A percentile compares a stretch with the other conserved stretches of the same genome.
phyloP scores from a whole-genome alignment of 2,888 invertebrate genomes.

The Phaedon cochleariae region DNA sequence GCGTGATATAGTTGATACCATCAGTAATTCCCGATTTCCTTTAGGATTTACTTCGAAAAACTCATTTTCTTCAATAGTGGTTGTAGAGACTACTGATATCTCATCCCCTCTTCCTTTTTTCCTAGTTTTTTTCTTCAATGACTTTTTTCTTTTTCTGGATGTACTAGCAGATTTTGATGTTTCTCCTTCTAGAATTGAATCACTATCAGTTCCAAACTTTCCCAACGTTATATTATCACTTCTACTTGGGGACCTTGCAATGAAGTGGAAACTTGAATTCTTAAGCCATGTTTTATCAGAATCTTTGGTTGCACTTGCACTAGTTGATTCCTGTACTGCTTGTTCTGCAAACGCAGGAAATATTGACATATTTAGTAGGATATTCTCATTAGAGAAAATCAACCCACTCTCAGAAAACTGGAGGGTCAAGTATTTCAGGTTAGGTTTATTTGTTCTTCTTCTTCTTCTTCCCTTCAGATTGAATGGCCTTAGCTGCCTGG shows the following conservation, averaged over 20 bases:
- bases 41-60: slow-evolving; percentile 44
- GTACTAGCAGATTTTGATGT: not conserved
- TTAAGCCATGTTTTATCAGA: slow-evolving; percentile 50
- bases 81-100: not conserved
- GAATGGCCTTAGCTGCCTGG: too few relatives aligned
- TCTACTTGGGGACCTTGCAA: slow-evolving; percentile 35
- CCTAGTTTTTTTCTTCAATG: slow-evolving; percentile 48
- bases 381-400: too few relatives aligned
- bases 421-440: too few relatives aligned
- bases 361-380: too few relatives aligned
- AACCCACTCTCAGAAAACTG: too few relatives aligned
- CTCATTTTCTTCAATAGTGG: slow-evolving; percentile 29
- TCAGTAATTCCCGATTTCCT: slow-evolving; percentile 67
- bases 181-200: not conserved
- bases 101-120: slow-evolving; percentile 44
- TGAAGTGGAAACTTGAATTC: slow-evolving; percentile 62
- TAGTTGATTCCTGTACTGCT: slow-evolving; percentile 30
- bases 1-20: slow-evolving; percentile 70
- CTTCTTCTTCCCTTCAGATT: too few relatives aligned
- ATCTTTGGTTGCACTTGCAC: slow-evolving; percentile 18
- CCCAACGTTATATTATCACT: slow-evolving; percentile 6
- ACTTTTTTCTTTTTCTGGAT: slow-evolving; percentile 41
- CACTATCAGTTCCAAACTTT: too few relatives aligned
- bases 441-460: too few relatives aligned
- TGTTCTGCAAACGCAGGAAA: slow-evolving; percentile 62